These are phyloP conservation scores for Nyctibius grandis DNA, from an alignment of 2,797 vertebrate genomes.

Conservation along the genomic window DNA sequence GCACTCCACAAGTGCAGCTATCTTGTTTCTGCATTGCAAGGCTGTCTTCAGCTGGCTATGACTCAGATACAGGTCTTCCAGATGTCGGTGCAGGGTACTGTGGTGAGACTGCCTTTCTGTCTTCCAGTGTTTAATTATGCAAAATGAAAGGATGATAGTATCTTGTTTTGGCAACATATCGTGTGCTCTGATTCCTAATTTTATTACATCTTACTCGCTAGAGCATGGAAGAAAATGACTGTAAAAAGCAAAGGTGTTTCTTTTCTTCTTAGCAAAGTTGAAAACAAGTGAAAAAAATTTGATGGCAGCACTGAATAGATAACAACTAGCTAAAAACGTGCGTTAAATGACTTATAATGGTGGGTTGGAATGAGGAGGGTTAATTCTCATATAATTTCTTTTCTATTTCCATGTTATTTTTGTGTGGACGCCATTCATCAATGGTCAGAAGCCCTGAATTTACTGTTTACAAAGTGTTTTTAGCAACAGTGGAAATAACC, in stretches of 20 bases:
- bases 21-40: background rate
- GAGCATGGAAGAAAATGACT: background rate
- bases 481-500: constrained; percentile 7
- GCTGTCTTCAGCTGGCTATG: background rate
- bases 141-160: background rate
- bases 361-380: background rate
- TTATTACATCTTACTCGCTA: background rate
- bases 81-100: background rate
- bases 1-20: background rate
- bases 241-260: constrained; percentile 2
- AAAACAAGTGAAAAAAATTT: background rate
- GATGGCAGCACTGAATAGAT: background rate
- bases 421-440: background rate
- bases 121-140: background rate
- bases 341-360: background rate
- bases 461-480: constrained; percentile 17
- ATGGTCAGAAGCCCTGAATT: background rate
- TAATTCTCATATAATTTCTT: background rate
- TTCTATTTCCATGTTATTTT: background rate
- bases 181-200: background rate
- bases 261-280: constrained; percentile 9
- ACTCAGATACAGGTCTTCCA: background rate
- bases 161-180: background rate
- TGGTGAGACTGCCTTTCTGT: background rate
- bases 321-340: background rate